Evolutionary conservation across 2,113 vertebrate genomes (phyloP).

Genomic region (Stegastes partitus): DNA sequence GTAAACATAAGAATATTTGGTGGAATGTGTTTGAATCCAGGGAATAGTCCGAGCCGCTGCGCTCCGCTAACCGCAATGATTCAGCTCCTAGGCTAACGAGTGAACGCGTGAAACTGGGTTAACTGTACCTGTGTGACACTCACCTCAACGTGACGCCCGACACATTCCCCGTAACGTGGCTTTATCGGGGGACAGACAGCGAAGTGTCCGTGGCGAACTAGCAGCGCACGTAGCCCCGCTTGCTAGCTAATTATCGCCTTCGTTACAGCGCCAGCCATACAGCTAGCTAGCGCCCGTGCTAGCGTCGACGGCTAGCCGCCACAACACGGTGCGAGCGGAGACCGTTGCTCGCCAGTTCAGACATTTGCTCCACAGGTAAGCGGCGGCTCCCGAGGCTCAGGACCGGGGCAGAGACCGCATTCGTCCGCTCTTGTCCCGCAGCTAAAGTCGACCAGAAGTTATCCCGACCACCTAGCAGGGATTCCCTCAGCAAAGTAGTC

Average conservation of each 20-base stretch:
- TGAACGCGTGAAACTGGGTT: slow-evolving; percentile 54
- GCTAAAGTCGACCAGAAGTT: slow-evolving; percentile 2
- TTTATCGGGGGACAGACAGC: slow-evolving; percentile 1
- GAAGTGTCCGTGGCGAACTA: slow-evolving; percentile 18
- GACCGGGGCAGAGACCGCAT: not conserved
- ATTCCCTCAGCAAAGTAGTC: slow-evolving; percentile 53
- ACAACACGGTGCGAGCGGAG: slow-evolving; percentile 70
- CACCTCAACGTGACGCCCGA: slow-evolving; percentile 57
- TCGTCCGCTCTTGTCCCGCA: not conserved
- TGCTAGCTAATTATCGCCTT: slow-evolving; percentile 58
- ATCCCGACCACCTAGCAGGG: not conserved
- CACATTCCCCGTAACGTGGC: not conserved
- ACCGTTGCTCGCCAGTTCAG: slow-evolving; percentile 50
- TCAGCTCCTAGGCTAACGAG: slow-evolving; percentile 54
- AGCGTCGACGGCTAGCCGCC: slow-evolving; percentile 64
- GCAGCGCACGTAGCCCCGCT: slow-evolving; percentile 9
- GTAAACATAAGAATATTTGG: slow-evolving; percentile 45
- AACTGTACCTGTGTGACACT: slow-evolving; percentile 60
- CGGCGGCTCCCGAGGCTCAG: not conserved
- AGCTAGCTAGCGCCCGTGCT: slow-evolving; percentile 59
- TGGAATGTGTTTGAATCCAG: slow-evolving; percentile 61
- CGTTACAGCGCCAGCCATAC: slow-evolving; percentile 35
- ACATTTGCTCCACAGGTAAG: slow-evolving; percentile 51
- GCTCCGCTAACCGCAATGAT: slow-evolving; percentile 58
- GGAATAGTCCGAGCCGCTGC: slow-evolving; percentile 61